These are phyloP conservation scores for Centropus unirufus DNA, from an alignment of 2,113 vertebrate species.

Conservation along the genomic window DNA sequence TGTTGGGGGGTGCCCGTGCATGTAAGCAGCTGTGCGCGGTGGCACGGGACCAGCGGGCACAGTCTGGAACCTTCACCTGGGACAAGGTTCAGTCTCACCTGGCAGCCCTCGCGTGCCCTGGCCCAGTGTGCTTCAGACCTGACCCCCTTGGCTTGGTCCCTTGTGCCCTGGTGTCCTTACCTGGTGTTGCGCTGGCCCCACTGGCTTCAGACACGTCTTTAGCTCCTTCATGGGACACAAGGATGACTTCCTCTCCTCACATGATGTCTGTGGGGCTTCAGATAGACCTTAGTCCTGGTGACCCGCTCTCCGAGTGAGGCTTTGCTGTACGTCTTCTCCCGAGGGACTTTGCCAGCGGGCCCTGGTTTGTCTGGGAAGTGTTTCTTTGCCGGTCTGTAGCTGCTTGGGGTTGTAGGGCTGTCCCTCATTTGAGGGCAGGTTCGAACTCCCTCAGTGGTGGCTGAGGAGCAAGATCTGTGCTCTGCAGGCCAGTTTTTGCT, in stretches of 20 bases:
- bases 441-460: neutral
- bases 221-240: neutral
- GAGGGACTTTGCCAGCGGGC: neutral
- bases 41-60: neutral
- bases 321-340: neutral
- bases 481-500: neutral
- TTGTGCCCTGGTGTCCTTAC: neutral
- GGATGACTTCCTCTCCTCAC: neutral
- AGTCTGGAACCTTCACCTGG: neutral
- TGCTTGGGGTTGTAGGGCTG: neutral
- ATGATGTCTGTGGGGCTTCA: neutral
- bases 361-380: neutral
- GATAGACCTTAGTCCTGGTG: neutral
- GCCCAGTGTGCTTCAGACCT: too few relatives aligned
- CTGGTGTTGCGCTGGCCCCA: accelerated
- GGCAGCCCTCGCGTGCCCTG: accelerated
- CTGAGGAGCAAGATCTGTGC: neutral
- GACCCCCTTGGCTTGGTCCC: too few relatives aligned
- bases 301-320: too few relatives aligned
- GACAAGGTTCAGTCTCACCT: neutral
- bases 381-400: neutral
- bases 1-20: accelerated
- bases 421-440: neutral
- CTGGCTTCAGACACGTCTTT: neutral
- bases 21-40: accelerated